Evolutionary conservation across 2,797 vertebrate species (phyloP).

Genomic region (Typhlichthys eigenmanni): DNA sequence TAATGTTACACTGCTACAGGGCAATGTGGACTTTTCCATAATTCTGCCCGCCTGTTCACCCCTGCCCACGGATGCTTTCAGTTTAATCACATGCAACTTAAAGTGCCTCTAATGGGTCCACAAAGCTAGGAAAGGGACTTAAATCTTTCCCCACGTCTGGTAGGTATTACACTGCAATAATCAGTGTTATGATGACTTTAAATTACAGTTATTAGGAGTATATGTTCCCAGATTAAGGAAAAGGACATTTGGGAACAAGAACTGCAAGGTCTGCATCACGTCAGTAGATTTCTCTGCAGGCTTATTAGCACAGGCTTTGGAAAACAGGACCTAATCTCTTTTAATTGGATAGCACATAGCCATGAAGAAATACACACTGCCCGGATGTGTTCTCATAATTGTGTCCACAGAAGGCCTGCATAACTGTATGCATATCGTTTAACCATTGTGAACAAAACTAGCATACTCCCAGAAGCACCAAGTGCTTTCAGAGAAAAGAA

Average conservation of each 20-base stretch:
- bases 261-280: not conserved
- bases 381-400: not conserved
- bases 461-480: too few species aligned
- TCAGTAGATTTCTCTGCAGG: not conserved
- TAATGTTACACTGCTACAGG: too few species aligned
- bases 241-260: not conserved
- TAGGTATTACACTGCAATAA: not conserved
- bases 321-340: not conserved
- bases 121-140: not conserved
- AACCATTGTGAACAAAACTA: not conserved
- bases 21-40: too few species aligned
- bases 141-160: not conserved
- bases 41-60: not conserved
- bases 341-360: not conserved
- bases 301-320: not conserved
- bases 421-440: not conserved
- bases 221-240: not conserved
- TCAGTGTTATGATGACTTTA: not conserved
- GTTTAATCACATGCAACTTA: not conserved
- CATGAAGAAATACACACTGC: not conserved
- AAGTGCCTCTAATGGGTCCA: not conserved
- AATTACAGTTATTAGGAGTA: not conserved
- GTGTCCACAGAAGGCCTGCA: not conserved
- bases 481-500: too few species aligned
- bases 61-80: not conserved